Conservation (phyloP, 2,113 vertebrate species). For the Morone chrysops region DNA sequence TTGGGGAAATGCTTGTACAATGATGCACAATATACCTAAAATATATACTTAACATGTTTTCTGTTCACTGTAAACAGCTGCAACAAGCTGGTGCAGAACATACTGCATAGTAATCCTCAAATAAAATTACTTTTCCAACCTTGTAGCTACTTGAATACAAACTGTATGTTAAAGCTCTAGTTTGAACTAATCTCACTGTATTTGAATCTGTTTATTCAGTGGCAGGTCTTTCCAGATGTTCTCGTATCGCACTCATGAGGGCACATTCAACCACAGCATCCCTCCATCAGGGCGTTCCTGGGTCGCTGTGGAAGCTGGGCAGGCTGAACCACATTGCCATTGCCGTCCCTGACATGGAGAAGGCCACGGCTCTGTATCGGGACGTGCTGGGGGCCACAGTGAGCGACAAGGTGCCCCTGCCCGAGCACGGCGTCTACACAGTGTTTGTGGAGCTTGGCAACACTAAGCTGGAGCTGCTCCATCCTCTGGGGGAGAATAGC, state of each 20-base stretch:
- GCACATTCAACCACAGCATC: conserved; percentile 64
- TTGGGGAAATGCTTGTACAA: background rate
- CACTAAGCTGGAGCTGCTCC: conserved; percentile 95
- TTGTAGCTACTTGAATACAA: background rate
- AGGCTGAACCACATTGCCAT: conserved; percentile 94
- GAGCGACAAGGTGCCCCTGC: conserved; percentile 88
- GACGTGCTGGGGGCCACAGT: conserved; percentile 91
- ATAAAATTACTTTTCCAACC: background rate
- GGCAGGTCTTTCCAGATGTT: conserved; percentile 82
- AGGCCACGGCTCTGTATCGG: conserved; percentile 89
- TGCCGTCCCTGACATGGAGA: conserved; percentile 92
- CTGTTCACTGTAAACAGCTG: background rate
- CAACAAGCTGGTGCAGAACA: background rate
- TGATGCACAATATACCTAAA: background rate
- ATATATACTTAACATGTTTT: background rate
- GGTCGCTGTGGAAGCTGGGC: conserved; percentile 90
- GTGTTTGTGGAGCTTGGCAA: conserved; percentile 96
- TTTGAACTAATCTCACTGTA: background rate
- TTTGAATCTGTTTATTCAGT: conserved; percentile 54
- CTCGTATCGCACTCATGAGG: conserved; percentile 44
- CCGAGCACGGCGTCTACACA: conserved; percentile 93
- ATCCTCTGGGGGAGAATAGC: conserved; percentile 93
- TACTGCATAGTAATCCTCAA: background rate
- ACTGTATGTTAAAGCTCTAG: background rate
- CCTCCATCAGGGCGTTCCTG: conserved; percentile 69